Evolutionary conservation across 1,140 invertebrate genomes (phyloP), one percentile per base, ranked within the genome.

Genomic region (Drosophila kikkawai): DNA sequence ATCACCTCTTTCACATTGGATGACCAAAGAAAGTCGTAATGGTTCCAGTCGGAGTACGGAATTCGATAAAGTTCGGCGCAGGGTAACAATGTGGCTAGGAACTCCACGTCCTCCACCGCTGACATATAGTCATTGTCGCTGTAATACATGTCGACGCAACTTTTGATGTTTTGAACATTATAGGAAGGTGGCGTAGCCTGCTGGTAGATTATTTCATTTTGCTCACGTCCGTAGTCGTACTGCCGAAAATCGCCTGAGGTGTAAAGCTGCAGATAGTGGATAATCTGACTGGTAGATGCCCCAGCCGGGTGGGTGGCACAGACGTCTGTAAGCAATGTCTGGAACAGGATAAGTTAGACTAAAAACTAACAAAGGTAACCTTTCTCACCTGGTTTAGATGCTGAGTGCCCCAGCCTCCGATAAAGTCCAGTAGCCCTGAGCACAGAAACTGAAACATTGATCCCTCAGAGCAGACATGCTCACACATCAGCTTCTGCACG

Each of bases 141-240:
- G 75, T 94, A 96, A 78, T 95, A 95, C 32, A 97, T 79, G 7
- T 94, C 94, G 2, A 95, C 93, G 12, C 95, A 96, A 64, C 94
- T 93, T 7, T 93, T 94, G 17, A 96, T 94, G 55, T 94, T 94
- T 19, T 91, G 73, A 7, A 95, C 77, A 47, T 94, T 91, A 75
- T 95, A 95, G 15, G 91, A 78, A 0, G 95, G 94, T 32, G 95
- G 94, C 26, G 77, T 92, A 4, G 88, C 22, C 37, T 91, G 91
- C n/a, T 91, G 92, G 71, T 95, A 95, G 9, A 91, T 81, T 45
- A 92, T 78, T 45, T 93, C 79, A 80, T 95, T 95, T 29, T 59
- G 70, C 12, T 76, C 75, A 57, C 29, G 48, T 11, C 93, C 94
- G 69, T 93, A 91, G 82, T 95, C 94, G 61, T 93, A 94, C 44